Percentiles rank a stretch among this genome's conserved stretches.
phyloP scores from a whole-genome alignment of 2,888 invertebrate genomes.

The Eustalomyia histrio region DNA sequence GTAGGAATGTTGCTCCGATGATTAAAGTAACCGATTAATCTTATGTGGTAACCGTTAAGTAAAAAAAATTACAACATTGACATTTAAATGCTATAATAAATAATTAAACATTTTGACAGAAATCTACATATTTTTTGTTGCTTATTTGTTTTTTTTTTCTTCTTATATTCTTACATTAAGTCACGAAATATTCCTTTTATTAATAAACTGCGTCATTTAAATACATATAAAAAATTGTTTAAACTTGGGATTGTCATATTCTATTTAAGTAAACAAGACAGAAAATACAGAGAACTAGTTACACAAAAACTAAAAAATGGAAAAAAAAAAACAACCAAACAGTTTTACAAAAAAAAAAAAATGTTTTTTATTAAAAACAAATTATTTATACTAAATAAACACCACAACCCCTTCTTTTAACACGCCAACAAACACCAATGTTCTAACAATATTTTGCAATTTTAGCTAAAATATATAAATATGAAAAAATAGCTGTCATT shows the following conservation, averaged over 20 bases:
- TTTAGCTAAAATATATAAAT: constrained; percentile 20
- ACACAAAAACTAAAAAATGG: background rate
- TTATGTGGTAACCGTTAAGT: background rate
- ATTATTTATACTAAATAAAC: constrained; percentile 16
- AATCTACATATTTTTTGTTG: constrained; percentile 13
- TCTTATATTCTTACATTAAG: constrained; percentile 44
- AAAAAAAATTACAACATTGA: constrained; percentile 9
- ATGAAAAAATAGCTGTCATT: constrained; percentile 54
- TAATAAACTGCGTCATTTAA: constrained; percentile 61
- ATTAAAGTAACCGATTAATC: constrained; percentile 4
- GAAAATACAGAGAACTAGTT: constrained; percentile 24
- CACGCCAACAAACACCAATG: constrained; percentile 48
- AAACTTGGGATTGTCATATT: constrained; percentile 61
- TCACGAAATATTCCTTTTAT: constrained; percentile 63
- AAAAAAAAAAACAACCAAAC: constrained; percentile 19
- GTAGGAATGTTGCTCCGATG: background rate
- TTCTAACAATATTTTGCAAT: constrained; percentile 5
- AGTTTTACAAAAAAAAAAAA: constrained; percentile 23
- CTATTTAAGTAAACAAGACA: constrained; percentile 55
- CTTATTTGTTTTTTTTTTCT: background rate
- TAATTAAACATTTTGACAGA: constrained; percentile 33
- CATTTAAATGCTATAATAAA: constrained; percentile 25
- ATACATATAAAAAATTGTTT: constrained; percentile 34
- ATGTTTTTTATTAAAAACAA: background rate
- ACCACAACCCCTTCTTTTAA: constrained; percentile 46